These are phyloP conservation scores for Melipona quadrifasciata DNA, from an alignment of 1,140 invertebrate species.

Conservation along the genomic window DNA sequence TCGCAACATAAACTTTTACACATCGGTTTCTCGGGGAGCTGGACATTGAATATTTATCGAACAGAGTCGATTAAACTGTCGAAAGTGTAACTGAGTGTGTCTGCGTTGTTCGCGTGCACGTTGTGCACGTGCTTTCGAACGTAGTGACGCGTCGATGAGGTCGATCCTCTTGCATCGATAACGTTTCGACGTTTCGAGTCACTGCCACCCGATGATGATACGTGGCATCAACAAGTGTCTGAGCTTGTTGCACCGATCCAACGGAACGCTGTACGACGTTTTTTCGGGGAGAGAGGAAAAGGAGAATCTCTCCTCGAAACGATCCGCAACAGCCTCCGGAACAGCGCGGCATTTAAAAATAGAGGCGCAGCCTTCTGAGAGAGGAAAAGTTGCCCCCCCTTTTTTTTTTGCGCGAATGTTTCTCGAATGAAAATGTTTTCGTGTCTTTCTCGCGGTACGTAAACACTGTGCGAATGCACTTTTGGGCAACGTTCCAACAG, in stretches of 20 bases:
- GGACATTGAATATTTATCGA: background rate
- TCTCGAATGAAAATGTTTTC: conserved; percentile 23
- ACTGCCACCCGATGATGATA: background rate
- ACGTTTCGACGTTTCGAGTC: background rate
- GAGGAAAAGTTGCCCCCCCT: background rate
- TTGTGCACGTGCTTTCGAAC: conserved; percentile 34
- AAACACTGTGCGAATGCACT: conserved; percentile 53
- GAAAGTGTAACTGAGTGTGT: background rate
- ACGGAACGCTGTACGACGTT: background rate
- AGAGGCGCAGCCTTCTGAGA: background rate
- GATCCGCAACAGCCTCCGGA: too few species aligned
- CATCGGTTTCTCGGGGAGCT: background rate
- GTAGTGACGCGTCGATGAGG: background rate
- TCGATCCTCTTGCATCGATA: conserved; percentile 36
- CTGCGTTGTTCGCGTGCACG: background rate
- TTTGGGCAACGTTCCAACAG: conserved; percentile 42
- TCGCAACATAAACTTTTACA: background rate
- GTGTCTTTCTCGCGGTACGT: conserved; percentile 14
- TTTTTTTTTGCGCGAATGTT: conserved; percentile 1
- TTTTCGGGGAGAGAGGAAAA: too few species aligned
- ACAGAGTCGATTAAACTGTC: background rate
- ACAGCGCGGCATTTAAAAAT: background rate
- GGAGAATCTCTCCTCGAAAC: too few species aligned
- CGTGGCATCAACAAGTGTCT: conserved; percentile 42
- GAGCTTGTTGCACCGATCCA: conserved; percentile 8